These are phyloP conservation scores for Omphaloscelis lunosa DNA, from an alignment of 2,888 invertebrate species.

Conservation along the genomic window DNA sequence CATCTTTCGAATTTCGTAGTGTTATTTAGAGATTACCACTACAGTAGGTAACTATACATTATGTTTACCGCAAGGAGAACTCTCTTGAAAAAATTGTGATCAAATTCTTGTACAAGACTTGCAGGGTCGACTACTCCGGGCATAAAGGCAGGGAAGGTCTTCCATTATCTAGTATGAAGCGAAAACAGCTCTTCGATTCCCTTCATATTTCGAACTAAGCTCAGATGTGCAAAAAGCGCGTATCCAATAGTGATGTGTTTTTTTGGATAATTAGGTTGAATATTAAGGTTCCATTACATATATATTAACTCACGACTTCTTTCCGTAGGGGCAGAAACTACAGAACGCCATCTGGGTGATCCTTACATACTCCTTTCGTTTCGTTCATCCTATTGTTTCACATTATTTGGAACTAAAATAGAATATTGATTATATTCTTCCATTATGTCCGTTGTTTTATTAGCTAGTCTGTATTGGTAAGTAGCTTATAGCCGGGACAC, in stretches of 20 bases:
- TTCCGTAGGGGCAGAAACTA: too few relatives aligned
- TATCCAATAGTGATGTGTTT: neutral
- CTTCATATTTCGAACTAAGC: neutral
- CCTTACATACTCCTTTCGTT: too few relatives aligned
- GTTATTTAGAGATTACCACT: too few relatives aligned
- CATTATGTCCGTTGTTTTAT: neutral
- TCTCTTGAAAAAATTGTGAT: neutral
- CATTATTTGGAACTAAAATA: neutral
- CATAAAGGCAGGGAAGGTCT: neutral
- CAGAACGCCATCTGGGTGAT: too few relatives aligned
- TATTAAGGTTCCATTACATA: too few relatives aligned
- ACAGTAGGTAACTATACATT: neutral
- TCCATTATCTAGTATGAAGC: neutral
- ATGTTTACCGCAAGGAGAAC: neutral
- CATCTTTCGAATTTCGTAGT: too few relatives aligned
- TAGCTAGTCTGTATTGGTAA: neutral
- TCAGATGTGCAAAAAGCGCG: neutral
- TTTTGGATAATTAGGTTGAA: neutral
- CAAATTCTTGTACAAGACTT: neutral
- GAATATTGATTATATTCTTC: neutral
- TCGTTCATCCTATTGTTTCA: neutral
- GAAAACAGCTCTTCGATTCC: neutral
- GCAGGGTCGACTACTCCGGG: neutral
- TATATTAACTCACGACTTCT: too few relatives aligned
- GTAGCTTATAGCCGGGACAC: conserved; percentile 11